Evolutionary conservation across 2,797 vertebrate genomes (phyloP).

Genomic region (Pempheris klunzingeri): DNA sequence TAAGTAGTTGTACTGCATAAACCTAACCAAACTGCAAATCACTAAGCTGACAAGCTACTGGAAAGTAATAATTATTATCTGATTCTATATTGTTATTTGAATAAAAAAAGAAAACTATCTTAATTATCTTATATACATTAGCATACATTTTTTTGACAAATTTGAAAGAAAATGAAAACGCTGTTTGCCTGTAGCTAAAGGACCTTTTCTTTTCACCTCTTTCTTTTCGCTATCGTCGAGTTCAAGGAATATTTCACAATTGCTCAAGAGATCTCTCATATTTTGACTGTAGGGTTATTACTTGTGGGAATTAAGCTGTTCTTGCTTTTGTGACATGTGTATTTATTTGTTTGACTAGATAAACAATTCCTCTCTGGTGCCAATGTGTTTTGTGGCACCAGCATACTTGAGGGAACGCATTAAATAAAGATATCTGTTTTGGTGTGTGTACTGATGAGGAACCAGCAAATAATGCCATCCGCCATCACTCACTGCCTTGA

Average conservation of each 20-base stretch:
- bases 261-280: conserved; percentile 16
- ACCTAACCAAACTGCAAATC: no score
- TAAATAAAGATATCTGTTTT: conserved; percentile 77
- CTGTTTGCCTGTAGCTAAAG: background rate
- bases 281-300: conserved; percentile 17
- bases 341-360: conserved; percentile 77
- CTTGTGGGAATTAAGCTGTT: conserved; percentile 60
- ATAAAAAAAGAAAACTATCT: background rate
- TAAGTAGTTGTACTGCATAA: no score
- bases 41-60: no score
- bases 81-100: no score
- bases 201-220: background rate
- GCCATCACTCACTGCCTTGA: conserved; percentile 54
- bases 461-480: conserved; percentile 76
- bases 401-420: conserved; percentile 69
- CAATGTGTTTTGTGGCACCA: conserved; percentile 65
- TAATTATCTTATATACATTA: background rate
- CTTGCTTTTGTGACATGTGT: conserved; percentile 79
- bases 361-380: conserved; percentile 71
- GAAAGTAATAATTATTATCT: no score
- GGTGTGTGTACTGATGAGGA: conserved; percentile 70
- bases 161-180: background rate
- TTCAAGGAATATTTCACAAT: conserved; percentile 11
- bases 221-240: background rate
- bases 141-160: background rate